Percentiles rank a stretch among this genome's conserved stretches.
Evolutionary conservation across 2,888 invertebrate species (phyloP).

Genomic region (Antheraea assamensis): DNA sequence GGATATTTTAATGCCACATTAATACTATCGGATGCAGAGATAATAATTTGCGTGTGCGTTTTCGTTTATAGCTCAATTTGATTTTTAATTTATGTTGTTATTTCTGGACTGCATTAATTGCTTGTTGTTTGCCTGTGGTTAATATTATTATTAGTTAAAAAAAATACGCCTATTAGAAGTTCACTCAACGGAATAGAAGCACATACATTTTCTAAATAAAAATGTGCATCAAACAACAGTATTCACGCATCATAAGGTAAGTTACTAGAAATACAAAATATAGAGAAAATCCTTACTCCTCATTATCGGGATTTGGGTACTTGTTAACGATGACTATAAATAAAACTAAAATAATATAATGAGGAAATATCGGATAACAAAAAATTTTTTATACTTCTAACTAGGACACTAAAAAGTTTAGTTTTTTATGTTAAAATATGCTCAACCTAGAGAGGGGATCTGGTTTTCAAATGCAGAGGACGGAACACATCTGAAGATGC

Average conservation of each 20-base stretch:
- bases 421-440: too few relatives aligned
- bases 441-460: too few relatives aligned
- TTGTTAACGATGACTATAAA: too few relatives aligned
- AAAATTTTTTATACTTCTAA: too few relatives aligned
- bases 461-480: too few relatives aligned
- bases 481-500: too few relatives aligned
- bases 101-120: not conserved
- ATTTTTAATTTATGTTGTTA: constrained; percentile 24
- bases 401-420: too few relatives aligned
- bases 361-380: too few relatives aligned
- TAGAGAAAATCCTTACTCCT: not conserved
- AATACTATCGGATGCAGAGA: constrained; percentile 4
- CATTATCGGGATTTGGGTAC: too few relatives aligned
- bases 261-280: not conserved
- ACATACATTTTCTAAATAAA: not conserved
- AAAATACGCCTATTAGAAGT: not conserved
- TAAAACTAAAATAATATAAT: too few relatives aligned
- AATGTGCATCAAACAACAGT: too few relatives aligned
- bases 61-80: constrained; percentile 28
- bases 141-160: not conserved
- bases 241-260: too few relatives aligned
- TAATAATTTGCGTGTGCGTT: constrained; percentile 11
- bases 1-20: constrained; percentile 12
- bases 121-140: not conserved
- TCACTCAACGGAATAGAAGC: not conserved